Percentiles rank a stretch among this genome's conserved stretches.
phyloP scores from a whole-genome alignment of 2,113 vertebrate genomes.

The Pteronura brasiliensis region DNA sequence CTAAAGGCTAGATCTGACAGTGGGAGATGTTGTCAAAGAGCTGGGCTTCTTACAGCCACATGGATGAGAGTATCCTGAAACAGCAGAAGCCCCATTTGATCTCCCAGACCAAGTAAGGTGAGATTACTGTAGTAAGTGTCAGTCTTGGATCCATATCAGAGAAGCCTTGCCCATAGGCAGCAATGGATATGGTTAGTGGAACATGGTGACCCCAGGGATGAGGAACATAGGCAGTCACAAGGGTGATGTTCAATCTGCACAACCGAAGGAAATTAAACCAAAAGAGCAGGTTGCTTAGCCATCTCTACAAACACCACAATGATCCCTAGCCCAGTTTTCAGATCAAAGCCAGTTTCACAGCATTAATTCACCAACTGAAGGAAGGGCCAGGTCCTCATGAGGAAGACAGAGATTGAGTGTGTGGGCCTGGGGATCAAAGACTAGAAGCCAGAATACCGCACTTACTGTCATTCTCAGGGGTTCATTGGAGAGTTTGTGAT shows the following conservation, averaged over 20 bases:
- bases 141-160: neutral
- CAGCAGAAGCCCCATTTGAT: neutral
- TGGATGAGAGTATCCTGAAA: neutral
- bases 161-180: neutral
- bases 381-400: accelerated
- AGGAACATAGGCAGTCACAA: neutral
- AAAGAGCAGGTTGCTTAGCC: neutral
- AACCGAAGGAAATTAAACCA: no score
- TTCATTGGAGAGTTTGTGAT: neutral
- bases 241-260: neutral
- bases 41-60: accelerated
- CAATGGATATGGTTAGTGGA: neutral
- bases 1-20: accelerated
- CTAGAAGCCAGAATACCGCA: accelerated
- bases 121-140: accelerated
- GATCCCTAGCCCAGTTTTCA: neutral
- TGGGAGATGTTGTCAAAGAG: neutral
- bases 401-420: neutral
- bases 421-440: neutral
- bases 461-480: neutral
- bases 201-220: accelerated
- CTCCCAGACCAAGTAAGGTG: accelerated
- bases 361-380: accelerated
- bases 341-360: accelerated
- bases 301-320: accelerated